Conservation (phyloP, 2,888 invertebrate species). For the Tipula confusa region DNA sequence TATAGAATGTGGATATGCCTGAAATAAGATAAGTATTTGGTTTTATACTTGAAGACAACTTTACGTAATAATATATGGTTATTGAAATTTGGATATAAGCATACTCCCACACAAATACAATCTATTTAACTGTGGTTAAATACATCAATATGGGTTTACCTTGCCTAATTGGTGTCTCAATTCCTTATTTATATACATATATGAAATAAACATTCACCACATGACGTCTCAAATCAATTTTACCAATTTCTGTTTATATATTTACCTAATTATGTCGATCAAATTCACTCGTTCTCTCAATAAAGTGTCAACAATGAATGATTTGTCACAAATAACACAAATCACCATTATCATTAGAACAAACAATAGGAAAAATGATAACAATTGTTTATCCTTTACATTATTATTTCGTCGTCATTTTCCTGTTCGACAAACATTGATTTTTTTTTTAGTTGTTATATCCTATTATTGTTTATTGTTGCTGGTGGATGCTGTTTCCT, state of each 20-base stretch:
- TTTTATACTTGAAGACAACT: not conserved
- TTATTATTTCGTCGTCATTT: not conserved
- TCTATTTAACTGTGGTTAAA: not conserved
- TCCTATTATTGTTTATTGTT: not conserved
- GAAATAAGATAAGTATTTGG: not conserved
- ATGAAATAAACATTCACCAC: not conserved
- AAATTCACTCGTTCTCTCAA: not conserved
- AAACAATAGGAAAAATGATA: conserved; percentile 12
- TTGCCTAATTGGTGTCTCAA: not conserved
- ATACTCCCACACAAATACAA: not conserved
- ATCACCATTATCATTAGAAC: conserved; percentile 16
- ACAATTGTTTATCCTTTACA: conserved; percentile 20
- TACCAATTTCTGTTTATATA: not conserved
- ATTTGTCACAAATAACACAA: conserved; percentile 15
- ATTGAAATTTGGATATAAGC: not conserved
- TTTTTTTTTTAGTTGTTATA: not conserved
- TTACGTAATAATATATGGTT: not conserved
- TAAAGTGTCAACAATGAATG: not conserved
- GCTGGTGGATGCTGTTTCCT: not conserved
- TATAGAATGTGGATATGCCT: not conserved
- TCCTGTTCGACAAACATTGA: not conserved
- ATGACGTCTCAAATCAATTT: not conserved
- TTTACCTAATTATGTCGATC: conserved; percentile 3
- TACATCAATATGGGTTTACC: not conserved
- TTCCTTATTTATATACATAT: no score